Evolutionary conservation across 1,140 invertebrate genomes (phyloP), one percentile per base, ranked within the genome.

Genomic region (Atopsyche davidsoni): DNA sequence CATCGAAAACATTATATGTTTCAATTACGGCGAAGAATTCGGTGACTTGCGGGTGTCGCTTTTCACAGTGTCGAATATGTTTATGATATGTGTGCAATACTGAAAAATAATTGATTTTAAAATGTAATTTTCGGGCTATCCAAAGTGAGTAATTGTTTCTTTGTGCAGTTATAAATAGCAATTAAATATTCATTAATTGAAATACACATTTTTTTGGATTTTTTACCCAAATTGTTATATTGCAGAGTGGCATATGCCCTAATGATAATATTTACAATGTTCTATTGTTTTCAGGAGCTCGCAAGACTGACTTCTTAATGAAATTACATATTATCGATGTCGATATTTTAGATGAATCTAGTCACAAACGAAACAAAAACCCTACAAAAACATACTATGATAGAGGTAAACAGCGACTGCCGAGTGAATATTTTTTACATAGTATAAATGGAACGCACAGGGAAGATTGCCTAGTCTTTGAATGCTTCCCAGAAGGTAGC

Each of bases 271-370:
- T n/a, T n/a, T n/a, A n/a, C n/a, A n/a, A n/a, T 38, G 10, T 28
- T 17, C 22, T 51, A 47, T 47, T 52, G 18, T 39, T 57, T 53
- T 28, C 46, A 57, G 55, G 46, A 36, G 49, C 43, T 57, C 43
- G 28, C 23, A 57, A 57, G 55, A 57, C 55, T 57, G 55, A 53
- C 46, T 49, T 51, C 43, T 52, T 46, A 48, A 57, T 57, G 55
- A 57, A 50, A 57, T 50, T 34, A 46, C 36, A 35, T 32, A 36
- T 50, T 48, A 18, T 32, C 35, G 23, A 42, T 46, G 50, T 57
- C 44, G 45, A 50, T 44, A 41, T 50, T 53, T 53, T 57, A 57
- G 55, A 50, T 50, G 34, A 50, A 53, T 57, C 55, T 57, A 57
- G 55, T 57, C 55, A 48, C 40, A 46, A 25, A 51, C 39, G 16